Evolutionary conservation across 2,113 vertebrate species (phyloP), one percentile per base, ranked within the genome.

Genomic region (Electrona antarctica): DNA sequence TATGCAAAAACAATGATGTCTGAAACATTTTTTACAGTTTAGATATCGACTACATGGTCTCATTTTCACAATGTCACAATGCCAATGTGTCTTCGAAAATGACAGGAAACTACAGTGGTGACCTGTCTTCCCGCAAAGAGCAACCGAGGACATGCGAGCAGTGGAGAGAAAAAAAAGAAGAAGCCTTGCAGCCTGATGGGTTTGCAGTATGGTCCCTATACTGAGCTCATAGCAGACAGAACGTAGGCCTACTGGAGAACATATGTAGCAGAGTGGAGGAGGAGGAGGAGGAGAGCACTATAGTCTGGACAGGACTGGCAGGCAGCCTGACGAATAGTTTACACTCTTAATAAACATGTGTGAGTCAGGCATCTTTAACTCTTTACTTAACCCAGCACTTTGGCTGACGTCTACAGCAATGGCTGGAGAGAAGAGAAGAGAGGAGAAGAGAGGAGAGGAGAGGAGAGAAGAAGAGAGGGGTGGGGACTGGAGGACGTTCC

Each of bases 391-490:
- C 3, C 33, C 33, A 3, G 5, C 33, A 41, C 33, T 4, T 6
- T 41, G 33, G 33, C 33, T 41, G 33, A 41, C 33, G 5, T 41
- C 5, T 6, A 41, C 33, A 41, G 33, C 33, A 6, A 41, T 41
- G 33, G 13, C 10, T 45, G 59, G 33, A 10, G 8, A 41, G 59
- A 33, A 45, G 10, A 60, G 59, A 45, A 46, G 4, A 60, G 59
- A 41, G 5, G 3, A 41, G 33, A 64, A 62, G 45, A 68, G 78
- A 70, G 77, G 71, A 81, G 80, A 84, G 73, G 51, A 41, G 57
- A 70, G 80, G 71, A 69, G 67, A 70, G 78, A 79, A 80, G 78
- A 46, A 5, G 75, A 77, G 66, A 33, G 54, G 11, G 52, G 56
- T 8, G 49, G 28, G 15, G 15, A 29, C n/a, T 4, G 8, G 33